A percentile compares a stretch with the other conserved stretches of the same genome.
Conservation (phyloP, 1,140 invertebrate genomes). For the Anastrepha obliqua region DNA sequence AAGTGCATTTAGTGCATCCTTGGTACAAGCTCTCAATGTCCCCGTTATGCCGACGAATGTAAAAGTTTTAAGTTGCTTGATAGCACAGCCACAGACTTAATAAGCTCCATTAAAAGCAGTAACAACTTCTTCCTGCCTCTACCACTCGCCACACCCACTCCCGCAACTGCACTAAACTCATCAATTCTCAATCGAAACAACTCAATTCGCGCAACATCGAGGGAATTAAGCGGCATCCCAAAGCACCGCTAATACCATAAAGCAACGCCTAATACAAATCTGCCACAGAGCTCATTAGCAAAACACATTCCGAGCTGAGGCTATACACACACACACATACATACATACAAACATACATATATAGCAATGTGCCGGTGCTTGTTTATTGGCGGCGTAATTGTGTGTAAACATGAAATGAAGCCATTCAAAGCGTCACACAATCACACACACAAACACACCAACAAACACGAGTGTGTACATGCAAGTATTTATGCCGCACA, state of each 20-base stretch:
- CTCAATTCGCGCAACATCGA: slow-evolving; percentile 4
- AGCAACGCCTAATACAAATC: slow-evolving; percentile 50
- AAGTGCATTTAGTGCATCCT: too few species aligned
- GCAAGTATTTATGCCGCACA: background rate
- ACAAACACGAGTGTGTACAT: background rate
- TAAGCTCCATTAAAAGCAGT: too few species aligned
- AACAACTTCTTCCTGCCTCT: too few species aligned
- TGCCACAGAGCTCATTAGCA: slow-evolving; percentile 45
- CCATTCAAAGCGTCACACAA: slow-evolving; percentile 7
- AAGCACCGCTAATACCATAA: slow-evolving; percentile 44
- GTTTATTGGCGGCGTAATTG: slow-evolving; percentile 27
- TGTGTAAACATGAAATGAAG: slow-evolving; percentile 45
- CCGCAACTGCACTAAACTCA: background rate
- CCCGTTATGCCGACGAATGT: too few species aligned
- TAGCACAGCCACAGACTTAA: too few species aligned
- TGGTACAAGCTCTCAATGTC: too few species aligned
- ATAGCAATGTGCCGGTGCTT: background rate
- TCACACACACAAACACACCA: background rate
- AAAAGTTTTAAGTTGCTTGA: too few species aligned
- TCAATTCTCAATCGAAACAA: background rate
- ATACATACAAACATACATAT: background rate
- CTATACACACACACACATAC: background rate
- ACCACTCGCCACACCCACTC: background rate
- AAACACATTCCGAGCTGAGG: background rate
- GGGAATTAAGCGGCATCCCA: slow-evolving; percentile 19